Base-by-base conservation (phyloP, 2,888 invertebrate species). In the Oscheius sp. region DNA sequence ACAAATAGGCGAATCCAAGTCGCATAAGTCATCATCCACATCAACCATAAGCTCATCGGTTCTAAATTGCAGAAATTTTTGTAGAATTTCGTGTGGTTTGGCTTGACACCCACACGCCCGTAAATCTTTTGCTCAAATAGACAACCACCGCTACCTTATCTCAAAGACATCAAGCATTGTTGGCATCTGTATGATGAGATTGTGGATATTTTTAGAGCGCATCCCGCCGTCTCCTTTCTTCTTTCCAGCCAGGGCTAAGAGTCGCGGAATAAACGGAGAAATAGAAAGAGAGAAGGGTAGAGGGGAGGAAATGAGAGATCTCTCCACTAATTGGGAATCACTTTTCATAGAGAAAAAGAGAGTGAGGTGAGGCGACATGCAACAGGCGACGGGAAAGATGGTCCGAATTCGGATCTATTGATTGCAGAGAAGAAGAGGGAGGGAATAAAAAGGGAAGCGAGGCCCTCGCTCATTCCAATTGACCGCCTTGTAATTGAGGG, bases 1-100 rank as follows among this genome's bases (percentile, higher is more conserved):
- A 34, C 61, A 50, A 29, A 20, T 17, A 6, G 68, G 45, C 6
- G 64, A 53, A 33, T 34, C 53, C 3, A 64, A 27, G 12, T 50
- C 50, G 31, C 46, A 63, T 20, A 72, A 72, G 53, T 84, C 83
- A 53, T 82, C 81, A 61, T 84, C 84, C n/a, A 80, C 29, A 48
- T 82, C 81, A 53, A 78, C 70, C 53, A 81, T 75, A n/a, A 82
- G 71, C 55, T 84, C 84, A 66, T 84, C 84, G 27, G 84, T 84
- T 67, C 84, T 84, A 74, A 68, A 83, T 76, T n/a, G n/a, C 42
- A 8, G 17, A 17, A 27, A 52, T 64, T 65, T 34, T 20, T 48
- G 33, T 34, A 25, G 20, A 46, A 31, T 52, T 39, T 39, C 33
- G 27, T 17, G 12, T 20, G 27, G 12, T n/a, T n/a, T n/a, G n/a